Conservation (phyloP, 2,888 invertebrate species). For the Tipula lateralis region DNA sequence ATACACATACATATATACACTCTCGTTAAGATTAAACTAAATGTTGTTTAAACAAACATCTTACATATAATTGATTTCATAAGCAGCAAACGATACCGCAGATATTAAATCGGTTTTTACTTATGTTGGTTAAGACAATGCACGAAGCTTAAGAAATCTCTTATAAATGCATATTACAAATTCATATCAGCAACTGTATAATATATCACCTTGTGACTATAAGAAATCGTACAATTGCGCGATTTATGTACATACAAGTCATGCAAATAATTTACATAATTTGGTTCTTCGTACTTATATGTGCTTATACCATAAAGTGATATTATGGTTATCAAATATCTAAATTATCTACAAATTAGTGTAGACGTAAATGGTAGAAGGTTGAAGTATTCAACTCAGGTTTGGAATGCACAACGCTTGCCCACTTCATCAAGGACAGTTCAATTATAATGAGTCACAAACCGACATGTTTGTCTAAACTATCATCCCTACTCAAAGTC, state of each 20-base stretch:
- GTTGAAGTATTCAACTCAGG: too few species aligned
- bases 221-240: not conserved
- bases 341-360: not conserved
- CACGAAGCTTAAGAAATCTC: not conserved
- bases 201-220: slow-evolving; percentile 11
- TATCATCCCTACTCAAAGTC: too few species aligned
- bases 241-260: not conserved
- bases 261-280: not conserved
- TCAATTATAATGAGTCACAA: too few species aligned
- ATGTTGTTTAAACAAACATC: not conserved
- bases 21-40: not conserved
- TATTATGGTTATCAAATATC: not conserved
- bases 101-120: not conserved
- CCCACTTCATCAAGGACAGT: too few species aligned
- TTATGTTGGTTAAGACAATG: not conserved
- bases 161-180: not conserved
- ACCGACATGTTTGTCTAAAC: too few species aligned
- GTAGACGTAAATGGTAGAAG: too few species aligned
- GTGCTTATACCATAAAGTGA: not conserved
- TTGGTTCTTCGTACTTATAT: not conserved
- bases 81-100: not conserved
- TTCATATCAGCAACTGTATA: not conserved
- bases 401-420: too few species aligned
- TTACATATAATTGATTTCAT: too few species aligned
- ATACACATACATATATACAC: not conserved